phyloP scores from a whole-genome alignment of 2,888 invertebrate genomes.

The Tetragnatha montana region DNA sequence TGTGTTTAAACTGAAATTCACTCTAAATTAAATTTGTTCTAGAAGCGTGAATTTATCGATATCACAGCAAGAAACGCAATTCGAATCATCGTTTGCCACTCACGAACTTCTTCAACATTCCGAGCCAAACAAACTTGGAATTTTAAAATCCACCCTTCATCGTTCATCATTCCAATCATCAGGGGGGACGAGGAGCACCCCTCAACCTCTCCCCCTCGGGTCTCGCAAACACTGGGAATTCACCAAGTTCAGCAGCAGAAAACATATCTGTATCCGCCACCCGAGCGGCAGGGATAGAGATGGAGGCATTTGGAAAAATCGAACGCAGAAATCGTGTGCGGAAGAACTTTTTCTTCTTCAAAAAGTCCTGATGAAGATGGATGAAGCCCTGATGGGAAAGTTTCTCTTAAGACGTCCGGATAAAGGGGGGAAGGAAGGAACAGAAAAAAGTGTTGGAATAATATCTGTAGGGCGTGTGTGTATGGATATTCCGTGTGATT shows the following conservation, averaged over 20 bases:
- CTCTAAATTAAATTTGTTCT: no score
- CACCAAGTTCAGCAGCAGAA: background rate
- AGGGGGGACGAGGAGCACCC: background rate
- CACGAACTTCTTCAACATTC: no score
- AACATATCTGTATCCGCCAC: constrained; percentile 2
- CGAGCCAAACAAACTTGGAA: background rate
- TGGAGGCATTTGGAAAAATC: constrained; percentile 23
- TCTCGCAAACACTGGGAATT: background rate
- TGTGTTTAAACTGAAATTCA: no score
- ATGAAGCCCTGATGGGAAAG: constrained; percentile 33
- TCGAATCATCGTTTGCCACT: no score
- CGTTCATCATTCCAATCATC: constrained; percentile 2
- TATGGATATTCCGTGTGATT: background rate
- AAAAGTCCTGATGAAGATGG: constrained; percentile 47
- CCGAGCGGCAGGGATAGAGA: background rate
- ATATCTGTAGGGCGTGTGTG: background rate
- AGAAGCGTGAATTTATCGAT: no score
- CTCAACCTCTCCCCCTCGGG: background rate
- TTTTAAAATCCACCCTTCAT: background rate
- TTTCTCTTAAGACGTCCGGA: constrained; percentile 13
- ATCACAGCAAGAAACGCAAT: no score
- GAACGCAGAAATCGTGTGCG: constrained; percentile 25
- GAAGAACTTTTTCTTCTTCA: constrained; percentile 16
- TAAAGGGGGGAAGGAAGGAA: background rate
- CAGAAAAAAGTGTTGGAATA: background rate